Base-by-base conservation (phyloP, 2,888 invertebrate genomes). In the Polydrusus cervinus region DNA sequence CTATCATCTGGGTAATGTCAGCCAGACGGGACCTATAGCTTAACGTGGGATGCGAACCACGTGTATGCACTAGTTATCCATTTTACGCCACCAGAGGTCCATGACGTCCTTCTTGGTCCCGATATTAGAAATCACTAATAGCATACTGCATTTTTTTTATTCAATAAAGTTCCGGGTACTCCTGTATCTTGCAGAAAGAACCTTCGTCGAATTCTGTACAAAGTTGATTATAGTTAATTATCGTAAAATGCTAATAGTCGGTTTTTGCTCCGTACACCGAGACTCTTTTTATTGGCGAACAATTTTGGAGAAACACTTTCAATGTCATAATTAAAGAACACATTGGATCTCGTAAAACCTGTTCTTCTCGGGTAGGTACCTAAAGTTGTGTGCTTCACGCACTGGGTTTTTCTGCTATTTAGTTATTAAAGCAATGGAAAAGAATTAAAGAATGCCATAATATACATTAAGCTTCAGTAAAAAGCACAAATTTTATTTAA, bases 251-350 rank as follows among this genome's bases (percentile, higher is more conserved):
- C 70, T 70, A 70, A 70, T 70, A 18, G 34, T 25, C 11, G 20
- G 47, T 70, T 57, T 53, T 51, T 60, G 57, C 40, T 7, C 38
- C 16, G 18, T 40, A n/a, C 40, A 38, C 11, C 47, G 14, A 38
- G 51, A 16, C 40, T 49, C n/a, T 45, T n/a, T n/a, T 70, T 57
- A 38, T 16, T 45, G n/a, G 49, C 61, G 10, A 57, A 30, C 61
- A 60, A 49, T 70, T 70, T 70, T 70, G 70, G 70, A 25, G 70
- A 70, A 70, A 70, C 61, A 70, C 70, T 60, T 70, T 70, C 70
- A 70, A 70, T 70, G 70, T 70, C 70, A 70, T 70, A 49, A 70
- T 70, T 70, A 70, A 49, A 61, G 70, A 47, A 47, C 47, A 57
- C 69, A 34, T 57, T 34, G 20, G 45, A 60, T 57, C 68, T 68